A percentile compares a stretch with the other conserved stretches of the same genome.
Conservation (phyloP, 2,888 invertebrate species). For the Cordylochernes scorpioides region DNA sequence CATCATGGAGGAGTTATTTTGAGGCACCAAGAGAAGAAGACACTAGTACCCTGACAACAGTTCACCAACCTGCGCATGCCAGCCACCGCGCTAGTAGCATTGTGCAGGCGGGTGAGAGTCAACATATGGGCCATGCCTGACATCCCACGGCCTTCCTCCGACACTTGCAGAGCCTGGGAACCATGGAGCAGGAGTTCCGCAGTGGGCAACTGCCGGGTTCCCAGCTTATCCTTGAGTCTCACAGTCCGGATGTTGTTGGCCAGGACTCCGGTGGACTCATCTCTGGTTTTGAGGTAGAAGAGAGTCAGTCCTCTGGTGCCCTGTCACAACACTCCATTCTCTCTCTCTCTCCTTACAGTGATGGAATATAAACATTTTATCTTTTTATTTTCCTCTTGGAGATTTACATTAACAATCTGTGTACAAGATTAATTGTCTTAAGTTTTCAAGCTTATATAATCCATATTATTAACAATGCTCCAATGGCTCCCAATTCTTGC, state of each 20-base stretch:
- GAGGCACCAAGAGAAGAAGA: no score
- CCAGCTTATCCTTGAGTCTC: slow-evolving; percentile 30
- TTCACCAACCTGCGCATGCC: slow-evolving; percentile 24
- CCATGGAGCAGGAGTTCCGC: slow-evolving; percentile 31
- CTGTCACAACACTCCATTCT: no score
- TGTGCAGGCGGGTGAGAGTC: slow-evolving; percentile 29
- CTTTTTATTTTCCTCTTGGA: no score
- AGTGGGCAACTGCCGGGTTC: slow-evolving; percentile 30
- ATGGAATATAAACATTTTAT: no score
- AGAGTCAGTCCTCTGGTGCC: slow-evolving; percentile 26
- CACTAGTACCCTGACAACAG: slow-evolving; percentile 1
- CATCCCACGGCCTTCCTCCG: slow-evolving; percentile 27
- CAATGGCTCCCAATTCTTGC: no score
- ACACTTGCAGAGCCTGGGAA: slow-evolving; percentile 22
- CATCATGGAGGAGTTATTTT: no score
- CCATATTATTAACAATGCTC: no score
- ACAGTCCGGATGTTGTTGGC: slow-evolving; percentile 29
- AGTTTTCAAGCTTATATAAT: no score
- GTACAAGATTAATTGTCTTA: no score
- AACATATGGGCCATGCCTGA: slow-evolving; percentile 29
- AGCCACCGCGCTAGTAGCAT: slow-evolving; percentile 23
- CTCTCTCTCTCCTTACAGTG: no score
- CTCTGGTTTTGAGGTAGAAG: slow-evolving; percentile 26
- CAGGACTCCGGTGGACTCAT: no score
- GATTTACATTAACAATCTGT: no score